These are phyloP conservation scores for Amphipoea lucens DNA, from an alignment of 2,888 invertebrate genomes.

Conservation along the genomic window DNA sequence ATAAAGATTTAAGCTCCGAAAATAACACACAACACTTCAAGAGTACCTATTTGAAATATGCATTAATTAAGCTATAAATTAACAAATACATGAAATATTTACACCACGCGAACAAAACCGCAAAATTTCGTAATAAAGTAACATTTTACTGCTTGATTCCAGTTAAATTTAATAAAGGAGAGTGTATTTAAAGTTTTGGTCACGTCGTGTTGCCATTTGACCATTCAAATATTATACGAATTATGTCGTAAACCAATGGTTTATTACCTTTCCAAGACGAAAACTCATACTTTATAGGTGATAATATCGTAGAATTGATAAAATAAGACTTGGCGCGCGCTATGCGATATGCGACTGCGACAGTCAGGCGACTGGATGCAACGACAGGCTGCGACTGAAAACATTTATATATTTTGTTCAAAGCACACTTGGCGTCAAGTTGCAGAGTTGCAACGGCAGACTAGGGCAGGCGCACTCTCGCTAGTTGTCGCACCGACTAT, in stretches of 20 bases:
- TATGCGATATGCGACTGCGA: background rate
- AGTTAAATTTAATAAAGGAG: slow-evolving; percentile 63
- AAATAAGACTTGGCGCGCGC: slow-evolving; percentile 65
- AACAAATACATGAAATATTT: slow-evolving; percentile 32
- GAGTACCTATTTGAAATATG: slow-evolving; percentile 16
- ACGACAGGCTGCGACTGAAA: background rate
- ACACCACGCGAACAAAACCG: slow-evolving; percentile 8
- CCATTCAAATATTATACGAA: slow-evolving; percentile 77
- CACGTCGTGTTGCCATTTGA: slow-evolving; percentile 71
- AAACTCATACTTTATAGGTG: slow-evolving; percentile 82
- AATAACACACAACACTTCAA: slow-evolving; percentile 9
- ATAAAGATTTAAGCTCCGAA: slow-evolving; percentile 16
- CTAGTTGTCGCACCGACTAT: background rate
- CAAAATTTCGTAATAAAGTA: slow-evolving; percentile 32
- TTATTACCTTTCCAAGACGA: slow-evolving; percentile 80
- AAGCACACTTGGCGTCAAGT: background rate
- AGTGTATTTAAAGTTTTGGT: slow-evolving; percentile 69
- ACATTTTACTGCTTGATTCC: slow-evolving; percentile 58
- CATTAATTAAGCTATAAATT: slow-evolving; percentile 30
- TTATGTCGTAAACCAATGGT: slow-evolving; percentile 75
- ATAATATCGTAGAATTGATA: slow-evolving; percentile 53
- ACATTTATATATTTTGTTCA: background rate
- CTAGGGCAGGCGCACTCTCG: background rate
- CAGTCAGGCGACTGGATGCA: background rate
- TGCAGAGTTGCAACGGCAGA: background rate